These are phyloP conservation scores for Pedionomus torquatus DNA, from an alignment of 2,113 vertebrate genomes.

Conservation along the genomic window DNA sequence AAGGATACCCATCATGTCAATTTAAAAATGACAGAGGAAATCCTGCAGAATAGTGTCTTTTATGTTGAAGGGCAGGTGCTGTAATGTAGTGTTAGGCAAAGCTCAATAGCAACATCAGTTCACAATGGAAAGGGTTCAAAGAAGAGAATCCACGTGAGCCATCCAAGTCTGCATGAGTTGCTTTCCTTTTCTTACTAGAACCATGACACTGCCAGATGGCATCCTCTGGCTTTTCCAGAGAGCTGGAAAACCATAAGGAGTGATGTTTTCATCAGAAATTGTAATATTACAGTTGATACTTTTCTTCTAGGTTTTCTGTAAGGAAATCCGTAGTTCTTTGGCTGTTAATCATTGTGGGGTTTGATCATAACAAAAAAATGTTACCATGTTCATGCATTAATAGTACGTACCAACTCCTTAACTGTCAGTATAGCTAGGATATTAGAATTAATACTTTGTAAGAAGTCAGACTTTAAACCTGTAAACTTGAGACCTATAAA, in stretches of 20 bases:
- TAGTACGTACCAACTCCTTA: not conserved
- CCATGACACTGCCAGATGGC: not conserved
- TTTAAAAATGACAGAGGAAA: not conserved
- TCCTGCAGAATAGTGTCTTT: not conserved
- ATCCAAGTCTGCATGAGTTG: not conserved
- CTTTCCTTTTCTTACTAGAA: not conserved
- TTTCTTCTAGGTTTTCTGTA: not conserved
- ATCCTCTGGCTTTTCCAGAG: not conserved
- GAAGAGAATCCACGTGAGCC: not conserved
- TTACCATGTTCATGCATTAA: not conserved
- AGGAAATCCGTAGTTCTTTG: not conserved
- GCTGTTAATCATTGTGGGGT: not conserved
- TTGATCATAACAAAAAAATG: not conserved
- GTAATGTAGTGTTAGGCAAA: not conserved
- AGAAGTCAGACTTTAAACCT: not conserved
- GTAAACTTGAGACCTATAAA: not conserved
- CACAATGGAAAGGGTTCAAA: not conserved
- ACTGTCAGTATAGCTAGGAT: not conserved
- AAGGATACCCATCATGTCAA: not conserved
- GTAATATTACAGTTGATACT: not conserved
- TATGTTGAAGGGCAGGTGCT: not conserved
- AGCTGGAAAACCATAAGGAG: not conserved
- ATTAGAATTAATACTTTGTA: not conserved
- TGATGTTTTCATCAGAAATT: not conserved
- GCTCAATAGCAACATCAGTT: not conserved